phyloP scores from a whole-genome alignment of 2,797 vertebrate genomes.

The Chrosomus eos region DNA sequence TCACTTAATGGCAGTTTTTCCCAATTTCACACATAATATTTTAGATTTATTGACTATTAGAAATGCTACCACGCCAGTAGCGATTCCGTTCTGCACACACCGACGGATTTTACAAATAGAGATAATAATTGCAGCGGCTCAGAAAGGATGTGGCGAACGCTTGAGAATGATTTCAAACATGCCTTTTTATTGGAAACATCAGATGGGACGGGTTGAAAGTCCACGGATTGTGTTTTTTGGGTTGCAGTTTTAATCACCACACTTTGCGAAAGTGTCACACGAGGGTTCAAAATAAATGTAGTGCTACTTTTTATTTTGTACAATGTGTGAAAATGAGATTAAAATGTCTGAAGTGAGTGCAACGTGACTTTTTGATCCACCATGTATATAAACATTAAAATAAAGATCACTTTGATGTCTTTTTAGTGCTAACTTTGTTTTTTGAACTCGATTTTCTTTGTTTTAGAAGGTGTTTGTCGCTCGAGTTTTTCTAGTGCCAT shows the following conservation, averaged over 20 bases:
- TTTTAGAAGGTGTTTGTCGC: background rate
- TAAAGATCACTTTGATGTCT: background rate
- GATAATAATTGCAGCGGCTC: conserved; percentile 84
- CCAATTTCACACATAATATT: conserved; percentile 99
- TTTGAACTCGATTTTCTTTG: background rate
- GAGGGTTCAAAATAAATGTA: conserved; percentile 47
- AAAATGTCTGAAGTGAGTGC: background rate
- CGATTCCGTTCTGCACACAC: conserved; percentile 83
- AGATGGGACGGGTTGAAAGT: conserved; percentile 50
- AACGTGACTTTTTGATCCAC: background rate
- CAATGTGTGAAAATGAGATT: background rate
- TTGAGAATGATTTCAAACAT: conserved; percentile 70
- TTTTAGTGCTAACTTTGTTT: background rate
- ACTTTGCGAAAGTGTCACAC: conserved; percentile 9
- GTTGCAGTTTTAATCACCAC: conserved; percentile 54
- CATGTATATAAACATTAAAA: background rate
- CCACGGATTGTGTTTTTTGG: conserved; percentile 57
- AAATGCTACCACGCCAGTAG: conserved; percentile 93
- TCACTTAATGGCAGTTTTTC: conserved; percentile 92
- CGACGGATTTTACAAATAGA: conserved; percentile 86
- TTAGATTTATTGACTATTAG: conserved; percentile 99
- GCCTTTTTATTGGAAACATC: conserved; percentile 75
- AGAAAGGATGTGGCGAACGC: conserved; percentile 66
- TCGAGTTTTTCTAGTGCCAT: conserved; percentile 8
- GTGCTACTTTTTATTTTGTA: background rate